Conservation (phyloP, 2,113 vertebrate species). For the Phyllostomus hastatus region DNA sequence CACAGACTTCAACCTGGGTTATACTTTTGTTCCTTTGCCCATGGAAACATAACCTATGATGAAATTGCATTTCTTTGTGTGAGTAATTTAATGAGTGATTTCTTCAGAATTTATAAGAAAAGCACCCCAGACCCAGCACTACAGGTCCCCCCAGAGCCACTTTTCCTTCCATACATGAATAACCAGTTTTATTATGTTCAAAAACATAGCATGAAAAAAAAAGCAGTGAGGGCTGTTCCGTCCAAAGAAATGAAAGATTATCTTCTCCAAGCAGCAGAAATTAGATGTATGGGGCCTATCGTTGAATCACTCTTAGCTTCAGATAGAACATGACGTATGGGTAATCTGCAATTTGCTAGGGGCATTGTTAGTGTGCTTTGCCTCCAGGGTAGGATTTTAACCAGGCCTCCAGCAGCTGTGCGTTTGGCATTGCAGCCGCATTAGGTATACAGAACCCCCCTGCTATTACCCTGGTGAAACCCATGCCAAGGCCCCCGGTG, state of each 20-base stretch:
- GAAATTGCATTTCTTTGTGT: constrained; percentile 65
- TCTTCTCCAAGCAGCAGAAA: constrained; percentile 83
- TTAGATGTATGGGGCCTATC: constrained; percentile 79
- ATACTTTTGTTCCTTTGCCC: not conserved
- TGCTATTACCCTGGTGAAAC: constrained; percentile 70
- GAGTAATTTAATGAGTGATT: constrained; percentile 76
- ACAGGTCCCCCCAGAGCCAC: constrained; percentile 57
- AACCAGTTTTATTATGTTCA: constrained; percentile 66
- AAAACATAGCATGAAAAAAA: constrained; percentile 71
- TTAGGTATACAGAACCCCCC: constrained; percentile 70
- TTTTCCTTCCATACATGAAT: constrained; percentile 57
- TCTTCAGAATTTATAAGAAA: constrained; percentile 73
- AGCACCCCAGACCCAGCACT: constrained; percentile 46
- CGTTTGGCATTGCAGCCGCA: constrained; percentile 66
- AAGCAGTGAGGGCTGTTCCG: constrained; percentile 76
- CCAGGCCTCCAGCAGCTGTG: constrained; percentile 89
- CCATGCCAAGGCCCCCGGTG: constrained; percentile 81
- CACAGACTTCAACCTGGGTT: not conserved
- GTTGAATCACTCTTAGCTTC: constrained; percentile 77
- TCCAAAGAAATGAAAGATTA: constrained; percentile 84
- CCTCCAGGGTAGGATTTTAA: constrained; percentile 91
- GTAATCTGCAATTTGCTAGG: constrained; percentile 91
- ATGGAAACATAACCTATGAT: not conserved
- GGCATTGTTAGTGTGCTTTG: constrained; percentile 90
- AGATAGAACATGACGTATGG: constrained; percentile 70